Evolutionary conservation across 1,140 invertebrate genomes (phyloP), one percentile per base, ranked within the genome.

Genomic region (Dendrolimus kikuchii): DNA sequence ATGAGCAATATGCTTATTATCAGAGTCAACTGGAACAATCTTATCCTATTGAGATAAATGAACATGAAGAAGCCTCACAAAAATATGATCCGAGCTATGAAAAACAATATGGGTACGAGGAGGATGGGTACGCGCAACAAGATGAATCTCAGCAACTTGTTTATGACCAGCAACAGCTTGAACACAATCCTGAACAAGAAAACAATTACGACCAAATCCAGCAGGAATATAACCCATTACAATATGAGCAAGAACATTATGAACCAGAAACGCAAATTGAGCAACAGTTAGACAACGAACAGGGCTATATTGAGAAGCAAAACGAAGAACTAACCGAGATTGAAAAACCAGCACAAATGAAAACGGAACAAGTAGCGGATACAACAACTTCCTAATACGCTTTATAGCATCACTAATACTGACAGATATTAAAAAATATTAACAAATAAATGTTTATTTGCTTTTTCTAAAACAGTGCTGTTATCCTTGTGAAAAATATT

Each of bases 31-130:
- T 62, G 49, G 63, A 79, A 58, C 57, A 71, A 54, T 55, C 60
- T 38, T 76, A 80, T 56, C 55, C 65, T 36, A 50, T 46, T 6
- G 68, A 77, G 55, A 60, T 71, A 38, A 74, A 75, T 44, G 75
- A 78, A 58, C 66, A 76, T 45, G 73, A 72, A 63, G 75, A 76
- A 59, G 53, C 73, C 5, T 66, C 57, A 7, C 60, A 74, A 54
- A 66, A 55, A 8, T 82, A 83, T 53, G 78, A 83, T 62, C 78
- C 67, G 51, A 67, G 54, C 55, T 82, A 82, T 36, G 59, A 74
- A 52, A 61, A 76, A 53, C 76, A 82, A 51, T 82, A 81, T 61
- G 57, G 43, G 5, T 55, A 48, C 37, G 51, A 63, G 47, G 65
- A 71, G 23, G 59, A 66, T 59, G 62, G 56, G n/a, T 41, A 50